Conservation (phyloP, 2,113 vertebrate genomes). For the Climacteris rufus region DNA sequence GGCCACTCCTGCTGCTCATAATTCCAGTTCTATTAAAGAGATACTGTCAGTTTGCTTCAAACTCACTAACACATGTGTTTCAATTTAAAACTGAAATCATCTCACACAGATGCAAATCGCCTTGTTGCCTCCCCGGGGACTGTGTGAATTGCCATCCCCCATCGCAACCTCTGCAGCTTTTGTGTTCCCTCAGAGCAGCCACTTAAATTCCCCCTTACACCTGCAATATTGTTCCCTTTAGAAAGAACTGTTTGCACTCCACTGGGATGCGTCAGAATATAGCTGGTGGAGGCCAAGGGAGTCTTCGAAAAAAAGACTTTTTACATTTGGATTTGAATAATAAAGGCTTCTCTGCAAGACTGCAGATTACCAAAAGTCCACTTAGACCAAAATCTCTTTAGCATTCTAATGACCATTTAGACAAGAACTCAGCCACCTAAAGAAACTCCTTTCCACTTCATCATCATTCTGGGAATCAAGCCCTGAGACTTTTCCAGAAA, state of each 20-base stretch:
- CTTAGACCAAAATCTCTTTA: background rate
- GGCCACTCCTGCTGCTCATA: background rate
- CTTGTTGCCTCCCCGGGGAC: background rate
- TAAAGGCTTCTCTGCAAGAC: background rate
- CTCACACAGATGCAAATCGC: background rate
- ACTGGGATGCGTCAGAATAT: background rate
- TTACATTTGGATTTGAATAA: background rate
- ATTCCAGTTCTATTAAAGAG: background rate
- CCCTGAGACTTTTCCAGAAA: background rate
- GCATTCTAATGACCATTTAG: background rate
- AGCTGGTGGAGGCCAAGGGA: background rate
- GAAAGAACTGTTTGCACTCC: background rate
- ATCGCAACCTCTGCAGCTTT: background rate
- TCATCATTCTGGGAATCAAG: slow-evolving; percentile 6
- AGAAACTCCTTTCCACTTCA: slow-evolving; percentile 21
- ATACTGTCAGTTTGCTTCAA: background rate
- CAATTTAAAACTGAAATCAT: background rate
- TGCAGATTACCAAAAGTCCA: background rate
- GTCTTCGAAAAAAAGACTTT: background rate
- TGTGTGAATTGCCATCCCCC: background rate
- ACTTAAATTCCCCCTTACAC: background rate
- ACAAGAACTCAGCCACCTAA: background rate
- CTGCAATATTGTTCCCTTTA: background rate
- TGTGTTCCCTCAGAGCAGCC: background rate
- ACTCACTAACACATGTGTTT: background rate